Evolutionary conservation across 2,888 invertebrate species (phyloP), one percentile per base, ranked within the genome.

Genomic region (Phortica magna): DNA sequence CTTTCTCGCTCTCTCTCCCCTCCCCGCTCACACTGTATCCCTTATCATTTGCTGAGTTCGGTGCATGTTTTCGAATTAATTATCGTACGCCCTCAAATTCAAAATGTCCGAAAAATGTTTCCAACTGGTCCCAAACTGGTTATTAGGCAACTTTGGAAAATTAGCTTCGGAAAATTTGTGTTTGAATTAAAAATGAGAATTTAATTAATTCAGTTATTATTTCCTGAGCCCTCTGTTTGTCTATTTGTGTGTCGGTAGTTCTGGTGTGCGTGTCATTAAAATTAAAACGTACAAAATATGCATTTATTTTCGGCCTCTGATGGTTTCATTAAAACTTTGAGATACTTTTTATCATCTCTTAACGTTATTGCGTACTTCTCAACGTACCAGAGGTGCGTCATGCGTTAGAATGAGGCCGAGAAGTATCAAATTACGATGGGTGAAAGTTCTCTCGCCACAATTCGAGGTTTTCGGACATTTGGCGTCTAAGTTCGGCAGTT

Each of bases 141-240:
- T 61, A 22, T 76, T 73, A 65, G 42, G 3, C 65, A 17, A 41
- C 2, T 71, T 76, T 76, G 76, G 72, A 53, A 70, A 70, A 70
- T 53, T 70, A 53, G 70, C 53, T 53, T 53, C 31, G 70, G 70
- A 55, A 71, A 70, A 71, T 71, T 55, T 67, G 67, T 76, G 73
- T 55, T 53, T 39, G 7, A 14, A 76, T 76, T 80, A 57, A 77
- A 88, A 86, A 88, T 88, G 87, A 83, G 88, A 86, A 84, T 85
- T 85, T 88, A 85, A 85, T 85, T 85, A 88, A 85, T 85, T 85
- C 85, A 85, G 85, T 85, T 85, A 85, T 85, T 88, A 85, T 87
- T 82, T 80, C 19, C 6, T 17, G 80, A 87, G 84, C 87, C 85
- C 84, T 84, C 85, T 84, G 88, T 80, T 84, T 48, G 48, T 14